Conservation (phyloP, 2,888 invertebrate species). For the Trichopria drosophilae region DNA sequence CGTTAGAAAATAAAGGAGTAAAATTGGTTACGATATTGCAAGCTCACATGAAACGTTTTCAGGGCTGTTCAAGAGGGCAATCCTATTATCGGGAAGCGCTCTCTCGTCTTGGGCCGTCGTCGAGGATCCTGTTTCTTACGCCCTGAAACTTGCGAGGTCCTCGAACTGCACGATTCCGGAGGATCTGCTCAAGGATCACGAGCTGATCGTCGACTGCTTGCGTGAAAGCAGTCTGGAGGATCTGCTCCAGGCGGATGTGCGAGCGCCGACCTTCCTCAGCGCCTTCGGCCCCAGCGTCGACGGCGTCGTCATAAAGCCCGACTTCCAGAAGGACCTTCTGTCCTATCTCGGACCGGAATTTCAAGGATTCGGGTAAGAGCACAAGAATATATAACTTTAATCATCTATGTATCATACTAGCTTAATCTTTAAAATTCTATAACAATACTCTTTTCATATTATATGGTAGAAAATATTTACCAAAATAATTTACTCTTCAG, state of each 20-base stretch:
- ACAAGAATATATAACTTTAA: background rate
- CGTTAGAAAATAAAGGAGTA: no score
- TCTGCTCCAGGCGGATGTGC: constrained; percentile 74
- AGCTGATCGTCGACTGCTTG: constrained; percentile 81
- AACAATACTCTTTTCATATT: no score
- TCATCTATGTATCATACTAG: background rate
- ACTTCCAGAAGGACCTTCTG: constrained; percentile 78
- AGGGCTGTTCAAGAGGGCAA: constrained; percentile 86
- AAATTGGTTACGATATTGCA: no score
- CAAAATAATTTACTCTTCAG: no score
- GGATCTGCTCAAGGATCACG: constrained; percentile 79
- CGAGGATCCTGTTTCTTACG: constrained; percentile 82
- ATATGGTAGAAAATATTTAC: no score
- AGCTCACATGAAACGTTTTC: no score
- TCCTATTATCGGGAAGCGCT: constrained; percentile 85
- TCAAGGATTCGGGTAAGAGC: constrained; percentile 53
- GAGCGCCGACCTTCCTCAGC: constrained; percentile 79
- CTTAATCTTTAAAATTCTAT: no score
- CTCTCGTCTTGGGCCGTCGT: constrained; percentile 88
- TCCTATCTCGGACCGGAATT: constrained; percentile 65
- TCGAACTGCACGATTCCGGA: constrained; percentile 83
- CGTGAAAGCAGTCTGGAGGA: constrained; percentile 75
- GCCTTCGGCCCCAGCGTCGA: constrained; percentile 93
- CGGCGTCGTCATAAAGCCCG: constrained; percentile 88
- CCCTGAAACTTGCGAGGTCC: constrained; percentile 76